These are phyloP conservation scores for Sthenelais limicola DNA, from an alignment of 2,888 invertebrate genomes.

Conservation along the genomic window DNA sequence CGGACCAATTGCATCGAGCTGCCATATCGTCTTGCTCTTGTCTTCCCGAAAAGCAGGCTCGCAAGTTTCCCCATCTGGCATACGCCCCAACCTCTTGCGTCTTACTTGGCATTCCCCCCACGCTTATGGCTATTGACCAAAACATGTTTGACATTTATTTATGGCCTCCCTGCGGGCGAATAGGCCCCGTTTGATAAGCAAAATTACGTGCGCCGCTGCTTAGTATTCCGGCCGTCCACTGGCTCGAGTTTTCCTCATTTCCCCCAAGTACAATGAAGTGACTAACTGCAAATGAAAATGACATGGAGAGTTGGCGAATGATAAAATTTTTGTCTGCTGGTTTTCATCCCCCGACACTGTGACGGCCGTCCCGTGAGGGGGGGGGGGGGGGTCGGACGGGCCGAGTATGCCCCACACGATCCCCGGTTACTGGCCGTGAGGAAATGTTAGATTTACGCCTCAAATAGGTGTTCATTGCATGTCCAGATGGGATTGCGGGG, in stretches of 20 bases:
- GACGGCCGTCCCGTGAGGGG: neutral
- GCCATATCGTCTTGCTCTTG: constrained; percentile 18
- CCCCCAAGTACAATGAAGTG: constrained; percentile 35
- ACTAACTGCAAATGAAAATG: constrained; percentile 36
- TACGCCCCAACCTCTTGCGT: neutral
- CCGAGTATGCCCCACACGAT: constrained; percentile 13
- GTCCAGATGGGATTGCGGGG: constrained; percentile 28
- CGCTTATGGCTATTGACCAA: constrained; percentile 31
- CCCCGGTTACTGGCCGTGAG: constrained; percentile 14
- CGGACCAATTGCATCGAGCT: too few relatives aligned
- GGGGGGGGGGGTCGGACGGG: neutral
- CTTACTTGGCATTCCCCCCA: constrained; percentile 21
- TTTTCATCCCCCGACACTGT: constrained; percentile 5
- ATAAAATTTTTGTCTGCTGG: constrained; percentile 34
- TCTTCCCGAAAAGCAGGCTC: constrained; percentile 9
- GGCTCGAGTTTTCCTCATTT: constrained; percentile 28
- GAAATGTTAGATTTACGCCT: constrained; percentile 32
- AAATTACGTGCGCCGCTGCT: constrained; percentile 18
- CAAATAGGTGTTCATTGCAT: constrained; percentile 32
- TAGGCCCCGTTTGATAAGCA: constrained; percentile 38
- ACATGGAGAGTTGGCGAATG: constrained; percentile 32
- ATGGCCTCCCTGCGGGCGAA: constrained; percentile 34
- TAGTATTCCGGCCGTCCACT: constrained; percentile 9
- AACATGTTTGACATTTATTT: constrained; percentile 38
- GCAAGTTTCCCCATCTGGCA: constrained; percentile 5